Base-by-base conservation (phyloP, 2,113 vertebrate genomes). In the Amazona guildingii region DNA sequence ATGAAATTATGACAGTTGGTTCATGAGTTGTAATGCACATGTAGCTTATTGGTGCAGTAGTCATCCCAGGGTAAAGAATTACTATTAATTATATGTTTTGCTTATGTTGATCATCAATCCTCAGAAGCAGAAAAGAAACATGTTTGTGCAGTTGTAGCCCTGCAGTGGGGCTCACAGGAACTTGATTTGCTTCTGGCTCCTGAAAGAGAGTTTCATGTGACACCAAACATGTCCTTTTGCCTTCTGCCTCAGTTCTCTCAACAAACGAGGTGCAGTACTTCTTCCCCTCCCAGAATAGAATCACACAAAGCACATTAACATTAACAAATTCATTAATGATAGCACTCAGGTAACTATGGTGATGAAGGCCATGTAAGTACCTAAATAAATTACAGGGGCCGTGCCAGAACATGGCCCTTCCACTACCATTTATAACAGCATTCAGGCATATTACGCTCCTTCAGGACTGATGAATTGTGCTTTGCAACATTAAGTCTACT, bases 311-410 rank as follows among this genome's bases (percentile, higher is more conserved):
- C 39, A 43, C 83, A 39, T 77, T 76, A 83, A 48, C 3, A 3
- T n/a, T 75, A 72, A 90, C 24, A n/a, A 81, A 62, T 70, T 86
- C 25, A 23, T 79, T 83, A 90, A 23, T 31, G 86, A 62, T 33
- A 68, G 83, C 78, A 48, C 52, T 87, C 68, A n/a, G 95, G 69
- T 94, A 59, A 67, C 79, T 43, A 48, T 39, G 52, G 78, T 29
- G 74, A 73, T 81, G 86, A 57, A 87, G 64, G 69, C 83, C 69
- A 4, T 63, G 82, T 44, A 81, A 84, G 73, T 51, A 84, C 57
- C 87, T 67, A 79, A 74, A 80, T 84, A 91, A 90, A 84, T 93
- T 76, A 88, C 69, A 76, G 57, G 79, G 74, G 91, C 63, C 87
- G 55, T 83, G 83, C 68, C 78, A 80, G 55, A 76, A 55, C 68